Evolutionary conservation across 2,797 vertebrate species (phyloP).

Genomic region (Diglossa cyanea): DNA sequence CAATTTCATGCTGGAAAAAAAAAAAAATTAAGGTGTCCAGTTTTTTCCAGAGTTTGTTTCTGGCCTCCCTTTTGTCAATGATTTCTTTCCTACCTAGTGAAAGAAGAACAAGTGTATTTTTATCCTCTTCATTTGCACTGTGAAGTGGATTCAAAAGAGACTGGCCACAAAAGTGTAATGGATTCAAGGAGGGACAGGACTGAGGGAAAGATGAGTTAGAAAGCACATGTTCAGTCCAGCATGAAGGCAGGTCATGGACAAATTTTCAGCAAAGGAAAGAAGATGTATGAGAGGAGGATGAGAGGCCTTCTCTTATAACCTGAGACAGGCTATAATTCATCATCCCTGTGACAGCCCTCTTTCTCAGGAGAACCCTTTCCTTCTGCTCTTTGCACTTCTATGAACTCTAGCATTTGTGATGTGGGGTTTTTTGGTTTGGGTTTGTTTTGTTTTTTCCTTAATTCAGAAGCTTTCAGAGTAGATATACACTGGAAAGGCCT

Average conservation of each 20-base stretch:
- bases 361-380: neutral
- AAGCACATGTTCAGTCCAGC: neutral
- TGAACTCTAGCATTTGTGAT: neutral
- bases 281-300: neutral
- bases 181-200: neutral
- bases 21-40: neutral
- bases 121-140: neutral
- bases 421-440: rapidly evolving
- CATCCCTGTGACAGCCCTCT: neutral
- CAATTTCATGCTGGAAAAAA: neutral
- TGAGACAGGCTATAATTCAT: neutral
- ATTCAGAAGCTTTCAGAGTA: neutral
- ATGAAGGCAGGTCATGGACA: neutral
- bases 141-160: neutral
- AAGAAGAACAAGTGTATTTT: neutral
- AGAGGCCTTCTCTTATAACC: neutral
- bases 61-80: rapidly evolving
- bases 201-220: neutral
- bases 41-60: neutral
- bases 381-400: neutral
- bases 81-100: neutral
- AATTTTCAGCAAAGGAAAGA: neutral
- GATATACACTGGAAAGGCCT: neutral
- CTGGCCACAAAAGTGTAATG: neutral
- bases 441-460: neutral